Conservation (phyloP, 2,113 vertebrate species). For the Leucosticte australis region DNA sequence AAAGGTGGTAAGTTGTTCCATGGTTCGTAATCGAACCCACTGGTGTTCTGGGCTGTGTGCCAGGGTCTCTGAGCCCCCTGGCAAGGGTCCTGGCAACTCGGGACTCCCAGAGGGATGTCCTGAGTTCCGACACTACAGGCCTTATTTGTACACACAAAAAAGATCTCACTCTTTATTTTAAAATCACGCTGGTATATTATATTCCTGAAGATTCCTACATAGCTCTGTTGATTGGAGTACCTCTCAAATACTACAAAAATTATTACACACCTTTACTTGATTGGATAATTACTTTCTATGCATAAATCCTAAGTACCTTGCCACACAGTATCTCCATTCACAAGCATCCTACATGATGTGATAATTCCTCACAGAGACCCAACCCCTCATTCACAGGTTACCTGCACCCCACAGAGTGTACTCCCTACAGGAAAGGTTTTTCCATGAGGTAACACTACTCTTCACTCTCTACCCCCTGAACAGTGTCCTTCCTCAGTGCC, state of each 20-base stretch:
- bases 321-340: background rate
- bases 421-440: background rate
- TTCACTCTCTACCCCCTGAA: background rate
- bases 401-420: background rate
- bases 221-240: background rate
- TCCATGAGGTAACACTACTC: background rate
- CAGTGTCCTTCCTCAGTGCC: background rate
- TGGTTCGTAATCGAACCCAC: no score
- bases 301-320: background rate
- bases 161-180: background rate
- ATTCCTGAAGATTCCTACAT: background rate
- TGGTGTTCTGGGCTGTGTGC: no score
- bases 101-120: no score
- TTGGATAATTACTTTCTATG: background rate
- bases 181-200: background rate
- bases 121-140: no score
- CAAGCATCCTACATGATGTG: background rate
- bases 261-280: background rate
- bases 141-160: background rate
- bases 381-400: background rate
- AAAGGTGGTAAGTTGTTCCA: no score
- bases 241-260: background rate
- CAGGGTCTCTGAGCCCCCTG: no score
- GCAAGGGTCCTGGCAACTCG: no score
- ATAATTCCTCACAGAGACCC: background rate